Conservation (phyloP, 2,113 vertebrate species). For the Apteryx owenii region DNA sequence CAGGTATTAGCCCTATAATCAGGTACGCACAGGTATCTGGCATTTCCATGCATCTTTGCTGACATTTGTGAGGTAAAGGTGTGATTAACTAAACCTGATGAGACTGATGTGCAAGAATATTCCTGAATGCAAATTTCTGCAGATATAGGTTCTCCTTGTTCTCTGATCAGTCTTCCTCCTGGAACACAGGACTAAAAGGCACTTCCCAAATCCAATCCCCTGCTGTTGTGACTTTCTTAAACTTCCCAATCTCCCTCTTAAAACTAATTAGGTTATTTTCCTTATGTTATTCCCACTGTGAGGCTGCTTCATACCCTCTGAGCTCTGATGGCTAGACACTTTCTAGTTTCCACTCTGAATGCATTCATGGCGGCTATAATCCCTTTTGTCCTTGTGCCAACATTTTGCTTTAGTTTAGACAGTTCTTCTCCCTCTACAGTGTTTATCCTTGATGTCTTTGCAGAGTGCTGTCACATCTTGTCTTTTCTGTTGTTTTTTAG, state of each 20-base stretch:
- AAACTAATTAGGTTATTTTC: conserved; percentile 71
- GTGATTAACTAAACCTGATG: background rate
- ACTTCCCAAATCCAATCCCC: conserved; percentile 58
- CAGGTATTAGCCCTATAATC: background rate
- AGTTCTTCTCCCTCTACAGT: background rate
- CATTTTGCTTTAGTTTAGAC: conserved; percentile 4
- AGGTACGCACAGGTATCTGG: background rate
- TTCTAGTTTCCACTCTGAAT: conserved; percentile 21
- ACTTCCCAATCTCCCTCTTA: conserved; percentile 53
- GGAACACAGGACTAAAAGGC: conserved; percentile 1
- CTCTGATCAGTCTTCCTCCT: background rate
- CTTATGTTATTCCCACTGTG: conserved; percentile 57
- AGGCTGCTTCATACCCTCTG: background rate
- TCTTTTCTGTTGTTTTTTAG: background rate
- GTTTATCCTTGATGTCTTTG: background rate
- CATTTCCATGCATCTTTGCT: background rate
- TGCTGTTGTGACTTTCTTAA: conserved; percentile 60
- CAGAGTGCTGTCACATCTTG: background rate
- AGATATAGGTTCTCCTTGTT: background rate
- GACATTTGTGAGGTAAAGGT: background rate
- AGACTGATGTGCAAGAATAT: background rate
- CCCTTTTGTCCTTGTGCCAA: conserved; percentile 61
- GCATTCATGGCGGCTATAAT: conserved; percentile 63
- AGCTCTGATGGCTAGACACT: conserved; percentile 38
- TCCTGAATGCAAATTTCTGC: background rate